Base-by-base conservation (phyloP, 2,888 invertebrate species). In the Nephrotoma guestfalica region DNA sequence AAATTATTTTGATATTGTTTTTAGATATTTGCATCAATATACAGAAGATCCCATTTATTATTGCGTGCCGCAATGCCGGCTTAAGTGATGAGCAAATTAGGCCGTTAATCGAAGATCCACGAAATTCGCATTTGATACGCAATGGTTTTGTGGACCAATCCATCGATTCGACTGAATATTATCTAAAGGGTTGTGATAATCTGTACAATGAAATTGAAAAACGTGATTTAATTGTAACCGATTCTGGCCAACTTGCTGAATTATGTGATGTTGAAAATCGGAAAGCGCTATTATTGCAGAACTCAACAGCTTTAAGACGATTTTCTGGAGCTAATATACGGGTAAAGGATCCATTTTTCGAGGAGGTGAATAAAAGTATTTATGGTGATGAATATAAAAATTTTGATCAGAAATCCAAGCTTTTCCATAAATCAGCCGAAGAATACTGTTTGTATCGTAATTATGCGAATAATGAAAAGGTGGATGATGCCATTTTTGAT, bases 291-390 rank as follows among this genome's bases (percentile, higher is more conserved):
- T 30, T 71, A 30, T 71, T 71, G 30, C 71, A 71, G 11, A 71
- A 71, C 30, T 9, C 71, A 4, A 7, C 30, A 30, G 71, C 3
- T 30, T 30, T 71, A 9, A 18, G 30, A 9, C 30, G 71, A 30
- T 71, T 71, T 71, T 71, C 71, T 18, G 71, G 30, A 9, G 30
- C 30, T 30, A 71, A 71, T 30, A 71, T 71, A 30, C 71, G 71
- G 0, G 71, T 71, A 71, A 71, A 71, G 11, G 71, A 71, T 71
- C 71, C 84, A 15, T 84, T 84, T 41, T 15, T 84, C 2, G 84
- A 84, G n/a, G 84, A 84, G 41, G 84, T 84, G 6, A 15, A 84
- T 42, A 84, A 84, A 84, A 84, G 84, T 84, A 84, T 84, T 84
- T 84, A 84, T 84, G n/a, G 42, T 6, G 42, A 84, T 42, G 84